These are phyloP conservation scores for Platysternon megacephalum DNA, from an alignment of 2,113 vertebrate genomes.

Conservation along the genomic window DNA sequence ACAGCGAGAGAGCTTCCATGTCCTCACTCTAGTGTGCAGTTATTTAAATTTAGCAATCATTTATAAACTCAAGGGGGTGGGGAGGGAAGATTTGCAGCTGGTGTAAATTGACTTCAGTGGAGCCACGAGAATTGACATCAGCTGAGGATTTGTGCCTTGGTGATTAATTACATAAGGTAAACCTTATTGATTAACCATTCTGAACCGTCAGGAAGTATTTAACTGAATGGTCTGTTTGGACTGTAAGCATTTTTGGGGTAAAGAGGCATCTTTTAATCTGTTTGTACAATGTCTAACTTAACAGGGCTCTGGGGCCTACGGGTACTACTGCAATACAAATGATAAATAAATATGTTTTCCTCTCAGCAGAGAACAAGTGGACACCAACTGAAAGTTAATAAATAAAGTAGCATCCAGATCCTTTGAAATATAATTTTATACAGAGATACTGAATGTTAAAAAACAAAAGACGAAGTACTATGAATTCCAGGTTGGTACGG, in stretches of 20 bases:
- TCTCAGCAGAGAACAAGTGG: not conserved
- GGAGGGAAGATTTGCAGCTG: too few species aligned
- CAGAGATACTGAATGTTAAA: constrained; percentile 7
- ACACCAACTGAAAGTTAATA: not conserved
- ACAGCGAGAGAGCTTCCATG: too few species aligned
- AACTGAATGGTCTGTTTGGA: not conserved
- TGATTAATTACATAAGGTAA: too few species aligned
- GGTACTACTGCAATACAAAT: not conserved
- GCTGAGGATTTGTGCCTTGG: too few species aligned
- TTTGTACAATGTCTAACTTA: not conserved
- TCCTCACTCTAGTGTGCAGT: too few species aligned
- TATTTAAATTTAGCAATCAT: too few species aligned
- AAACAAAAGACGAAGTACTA: not conserved
- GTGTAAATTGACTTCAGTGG: too few species aligned
- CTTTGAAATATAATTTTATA: not conserved
- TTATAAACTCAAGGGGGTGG: too few species aligned
- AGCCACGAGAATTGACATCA: too few species aligned
- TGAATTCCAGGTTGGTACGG: not conserved
- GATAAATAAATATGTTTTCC: not conserved
- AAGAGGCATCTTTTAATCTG: not conserved
- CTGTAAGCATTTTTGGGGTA: not conserved
- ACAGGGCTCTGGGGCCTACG: not conserved
- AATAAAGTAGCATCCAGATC: not conserved
- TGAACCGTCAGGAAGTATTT: not conserved
- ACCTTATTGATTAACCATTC: too few species aligned